Base-by-base conservation (phyloP, 1,140 invertebrate genomes). In the Sitophilus oryzae region DNA sequence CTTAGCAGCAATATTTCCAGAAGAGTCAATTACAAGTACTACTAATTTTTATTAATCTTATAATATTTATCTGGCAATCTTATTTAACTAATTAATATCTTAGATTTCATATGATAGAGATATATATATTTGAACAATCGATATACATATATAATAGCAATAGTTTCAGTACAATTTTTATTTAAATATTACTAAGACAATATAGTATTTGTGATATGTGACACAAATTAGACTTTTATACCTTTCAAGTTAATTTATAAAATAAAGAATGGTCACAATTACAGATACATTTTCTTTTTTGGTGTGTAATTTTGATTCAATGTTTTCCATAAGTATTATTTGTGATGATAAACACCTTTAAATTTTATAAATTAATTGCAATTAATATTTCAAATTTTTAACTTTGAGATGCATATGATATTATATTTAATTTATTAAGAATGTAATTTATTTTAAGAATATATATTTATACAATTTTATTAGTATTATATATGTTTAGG, bases 381-480 rank as follows among this genome's bases (percentile, higher is more conserved):
- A 48, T 30, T 37, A 55, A 34, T 23, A 42, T 37, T 18, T 41
- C 48, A 35, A 55, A 48, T 55, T 40, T 35, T 55, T 49, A 49
- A 40, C n/a, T n/a, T n/a, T n/a, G n/a, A n/a, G n/a, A n/a, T n/a
- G n/a, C 25, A 38, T 41, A 30, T 55, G 42, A 48, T 55, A 34
- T 41, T 55, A 55, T 62, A 62, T 62, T 62, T 62, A 62, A 59
- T 62, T 62, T 62, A 62, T 56, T 58, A 62, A 62, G 59, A 62
- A 56, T 59, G 60, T 62, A 59, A 62, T 59, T 62, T 62, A 62
- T 62, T 59, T 62, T 62, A 58, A 61, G 48, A 60, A 57, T n/a
- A n/a, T n/a, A 49, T 47, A 56, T 56, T 52, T 52, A 53, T 53
- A 53, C 42, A 53, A 40, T 43, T 52, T 52, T 55, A 43, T 54